Percentiles rank a stretch among this genome's conserved stretches.
Evolutionary conservation across 1,140 invertebrate species (phyloP).

Genomic region (Drosophila suzukii): DNA sequence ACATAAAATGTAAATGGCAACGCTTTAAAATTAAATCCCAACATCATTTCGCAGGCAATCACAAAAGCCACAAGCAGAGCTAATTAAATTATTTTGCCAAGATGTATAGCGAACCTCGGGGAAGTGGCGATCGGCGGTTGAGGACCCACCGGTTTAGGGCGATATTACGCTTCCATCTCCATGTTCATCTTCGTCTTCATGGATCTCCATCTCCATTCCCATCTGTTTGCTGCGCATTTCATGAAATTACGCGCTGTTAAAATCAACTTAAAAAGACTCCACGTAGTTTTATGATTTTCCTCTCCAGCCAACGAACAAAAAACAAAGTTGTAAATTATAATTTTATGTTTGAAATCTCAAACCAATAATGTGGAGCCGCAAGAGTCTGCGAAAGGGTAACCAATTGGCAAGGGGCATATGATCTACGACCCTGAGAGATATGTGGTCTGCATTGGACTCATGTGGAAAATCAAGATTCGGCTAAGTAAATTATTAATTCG

Average conservation of each 20-base stretch:
- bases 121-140: not conserved
- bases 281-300: conserved; percentile 74
- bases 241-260: conserved; percentile 73
- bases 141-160: conserved; percentile 30
- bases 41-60: conserved; percentile 52
- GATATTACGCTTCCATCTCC: conserved; percentile 15
- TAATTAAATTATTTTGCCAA: conserved; percentile 73
- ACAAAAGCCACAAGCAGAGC: conserved; percentile 66
- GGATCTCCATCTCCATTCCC: conserved; percentile 26
- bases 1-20: conserved; percentile 48
- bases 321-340: conserved; percentile 82
- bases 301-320: conserved; percentile 41
- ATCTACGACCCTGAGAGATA: conserved; percentile 9
- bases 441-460: not conserved
- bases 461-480: conserved; percentile 22
- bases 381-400: conserved; percentile 28
- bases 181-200: conserved; percentile 27
- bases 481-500: conserved; percentile 21
- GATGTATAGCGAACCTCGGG: conserved; percentile 21
- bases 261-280: conserved; percentile 77
- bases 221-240: conserved; percentile 60
- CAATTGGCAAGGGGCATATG: conserved; percentile 31
- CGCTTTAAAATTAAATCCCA: conserved; percentile 51
- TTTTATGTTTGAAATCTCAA: conserved; percentile 79
- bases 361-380: conserved; percentile 50